Percentiles rank a stretch among this genome's conserved stretches.
These are phyloP conservation scores for Schmidtea mediterranea DNA, from an alignment of 1,140 invertebrate species.

Conservation along the genomic window DNA sequence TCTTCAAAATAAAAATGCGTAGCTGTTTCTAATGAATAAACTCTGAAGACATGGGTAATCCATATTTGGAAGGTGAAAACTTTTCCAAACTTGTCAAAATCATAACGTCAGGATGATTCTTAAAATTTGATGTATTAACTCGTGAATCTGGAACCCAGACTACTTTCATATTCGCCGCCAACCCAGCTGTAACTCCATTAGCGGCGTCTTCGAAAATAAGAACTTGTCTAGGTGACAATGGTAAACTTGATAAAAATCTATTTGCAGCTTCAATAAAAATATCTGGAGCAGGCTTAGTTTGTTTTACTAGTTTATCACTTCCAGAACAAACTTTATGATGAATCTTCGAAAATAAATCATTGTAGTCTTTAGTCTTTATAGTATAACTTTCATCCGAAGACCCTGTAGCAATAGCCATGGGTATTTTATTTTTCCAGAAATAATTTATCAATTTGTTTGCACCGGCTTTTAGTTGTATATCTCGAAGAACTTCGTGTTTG, in stretches of 20 bases:
- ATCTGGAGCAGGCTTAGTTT: conserved; percentile 71
- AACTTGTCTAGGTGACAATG: conserved; percentile 28
- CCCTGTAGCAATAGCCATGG: conserved; percentile 3
- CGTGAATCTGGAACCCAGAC: conserved; percentile 3
- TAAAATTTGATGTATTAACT: background rate
- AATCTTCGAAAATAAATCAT: conserved; percentile 30
- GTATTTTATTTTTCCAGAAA: background rate
- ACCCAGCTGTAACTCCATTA: conserved; percentile 51
- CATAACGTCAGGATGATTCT: background rate
- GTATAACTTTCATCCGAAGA: background rate
- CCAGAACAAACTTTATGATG: conserved; percentile 54
- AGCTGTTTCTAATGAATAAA: too few species aligned
- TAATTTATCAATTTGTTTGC: background rate
- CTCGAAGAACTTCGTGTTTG: background rate
- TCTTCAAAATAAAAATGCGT: too few species aligned
- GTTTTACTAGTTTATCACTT: conserved; percentile 55
- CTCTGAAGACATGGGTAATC: background rate
- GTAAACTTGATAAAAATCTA: conserved; percentile 37
- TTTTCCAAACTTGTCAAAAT: background rate
- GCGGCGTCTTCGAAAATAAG: conserved; percentile 74
- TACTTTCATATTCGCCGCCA: conserved; percentile 47
- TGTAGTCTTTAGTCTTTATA: conserved; percentile 1
- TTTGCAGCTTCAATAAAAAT: conserved; percentile 58
- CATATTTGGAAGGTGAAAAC: background rate
- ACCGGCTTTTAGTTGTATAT: conserved; percentile 1